Evolutionary conservation across 1,140 invertebrate genomes (phyloP), one percentile per base, ranked within the genome.

Genomic region (Aphaenogaster rudis): DNA sequence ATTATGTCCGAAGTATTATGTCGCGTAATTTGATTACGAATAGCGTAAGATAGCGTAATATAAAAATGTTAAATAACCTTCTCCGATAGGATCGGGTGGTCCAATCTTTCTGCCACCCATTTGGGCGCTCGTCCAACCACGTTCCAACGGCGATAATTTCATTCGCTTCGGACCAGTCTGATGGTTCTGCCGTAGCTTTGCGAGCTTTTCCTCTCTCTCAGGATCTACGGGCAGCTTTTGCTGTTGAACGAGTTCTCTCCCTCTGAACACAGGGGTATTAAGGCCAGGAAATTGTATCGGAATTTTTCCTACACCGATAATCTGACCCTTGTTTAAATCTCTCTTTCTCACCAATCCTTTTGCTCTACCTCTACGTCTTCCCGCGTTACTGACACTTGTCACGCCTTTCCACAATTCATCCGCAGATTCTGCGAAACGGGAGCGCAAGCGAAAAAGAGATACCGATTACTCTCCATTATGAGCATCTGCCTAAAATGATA

Each of bases 351-450:
- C 97, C 42, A 96, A 95, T 76, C 97, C 97, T 95, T 97, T 98
- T n/a, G 97, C 98, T 96, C 99, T 97, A 84, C 99, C 99, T 96
- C 99, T 97, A 94, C 99, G 99, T 91, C 96, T 97, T 86, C 99
- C 99, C 89, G 99, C 98, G 97, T 99, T 99, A 97, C 99, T 99
- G 1, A 99, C 99, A 92, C 97, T 98, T 4, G 97, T 98, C 1
- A 99, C 97, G 59, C 98, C 98, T 94, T 99, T 99, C 99, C 99
- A 99, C 91, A 99, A 95, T 67, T 97, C 95, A 28, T 98, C 96
- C 28, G 97, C 98, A 80, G 97, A 96, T 67, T 97, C 98, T 98
- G 89, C 63, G 80, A 66, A 36, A 88, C 28, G 28, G 28, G 28
- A 28, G 28, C 28, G 28, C 28, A 28, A 28, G 28, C 28, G 82